Conservation (phyloP, 2,113 vertebrate genomes). For the Xyrauchen texanus region DNA sequence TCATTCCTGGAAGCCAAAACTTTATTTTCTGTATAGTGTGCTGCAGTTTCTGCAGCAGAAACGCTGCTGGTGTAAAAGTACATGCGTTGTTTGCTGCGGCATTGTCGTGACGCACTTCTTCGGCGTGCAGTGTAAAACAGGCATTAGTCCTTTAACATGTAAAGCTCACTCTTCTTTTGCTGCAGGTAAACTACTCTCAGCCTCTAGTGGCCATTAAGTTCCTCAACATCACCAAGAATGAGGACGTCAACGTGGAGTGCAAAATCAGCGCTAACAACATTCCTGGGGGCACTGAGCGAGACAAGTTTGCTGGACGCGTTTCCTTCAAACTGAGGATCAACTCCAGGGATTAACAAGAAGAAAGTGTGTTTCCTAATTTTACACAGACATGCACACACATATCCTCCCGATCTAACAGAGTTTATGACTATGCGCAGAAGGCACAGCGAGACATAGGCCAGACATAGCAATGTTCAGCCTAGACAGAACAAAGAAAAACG, state of each 20-base stretch:
- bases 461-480: no score
- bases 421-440: no score
- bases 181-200: conserved; percentile 89
- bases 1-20: no score
- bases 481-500: no score
- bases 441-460: no score
- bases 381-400: conserved; percentile 49
- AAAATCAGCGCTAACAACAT: conserved; percentile 80
- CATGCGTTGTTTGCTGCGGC: no score
- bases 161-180: neutral
- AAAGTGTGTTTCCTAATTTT: conserved; percentile 33
- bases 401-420: conserved; percentile 35
- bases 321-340: conserved; percentile 87
- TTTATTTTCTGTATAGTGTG: no score
- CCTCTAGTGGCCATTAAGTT: conserved; percentile 90
- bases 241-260: conserved; percentile 85
- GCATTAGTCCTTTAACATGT: neutral
- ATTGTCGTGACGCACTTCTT: no score
- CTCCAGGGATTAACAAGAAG: conserved; percentile 61
- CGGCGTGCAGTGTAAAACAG: no score
- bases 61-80: no score
- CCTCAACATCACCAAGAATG: conserved; percentile 78
- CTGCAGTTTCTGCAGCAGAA: no score
- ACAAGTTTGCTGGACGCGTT: conserved; percentile 87
- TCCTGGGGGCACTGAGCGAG: conserved; percentile 72